These are phyloP conservation scores for Aurelia sp. DNA, from an alignment of 30 jellyfish, hydroid and myxozoan genomes.

Conservation along the genomic window DNA sequence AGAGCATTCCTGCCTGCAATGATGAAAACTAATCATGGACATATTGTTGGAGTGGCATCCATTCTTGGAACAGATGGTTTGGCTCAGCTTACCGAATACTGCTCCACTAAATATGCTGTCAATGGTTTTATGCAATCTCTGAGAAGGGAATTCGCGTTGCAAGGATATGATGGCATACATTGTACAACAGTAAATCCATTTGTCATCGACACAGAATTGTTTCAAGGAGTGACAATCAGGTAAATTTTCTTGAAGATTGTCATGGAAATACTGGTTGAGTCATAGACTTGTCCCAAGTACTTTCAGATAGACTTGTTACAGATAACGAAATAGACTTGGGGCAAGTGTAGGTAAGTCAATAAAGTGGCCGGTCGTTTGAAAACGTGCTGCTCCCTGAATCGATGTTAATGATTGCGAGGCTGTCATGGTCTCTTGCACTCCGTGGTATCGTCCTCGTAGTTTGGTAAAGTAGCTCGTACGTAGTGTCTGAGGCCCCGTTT, in stretches of 20 bases:
- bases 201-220: conserved; percentile 76
- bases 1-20: conserved; percentile 88
- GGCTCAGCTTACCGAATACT: conserved; percentile 84
- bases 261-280: too few relatives aligned
- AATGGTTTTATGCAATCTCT: conserved; percentile 87
- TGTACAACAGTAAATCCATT: conserved; percentile 90
- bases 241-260: background rate
- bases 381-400: too few relatives aligned
- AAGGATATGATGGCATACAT: conserved; percentile 77
- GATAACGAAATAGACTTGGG: background rate
- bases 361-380: too few relatives aligned
- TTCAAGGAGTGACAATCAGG: conserved; percentile 86
- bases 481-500: too few relatives aligned
- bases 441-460: too few relatives aligned
- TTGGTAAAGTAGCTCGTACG: too few relatives aligned
- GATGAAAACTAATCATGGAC: conserved; percentile 91
- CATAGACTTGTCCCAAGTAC: background rate
- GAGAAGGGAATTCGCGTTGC: conserved; percentile 76
- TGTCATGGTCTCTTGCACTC: too few relatives aligned
- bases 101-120: conserved; percentile 93
- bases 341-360: too few relatives aligned
- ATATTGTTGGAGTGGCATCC: conserved; percentile 85
- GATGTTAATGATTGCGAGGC: too few relatives aligned
- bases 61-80: conserved; percentile 85
- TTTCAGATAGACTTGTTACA: too few relatives aligned